These are phyloP conservation scores for Myotis brandtii DNA, from an alignment of 2,113 vertebrate species.

Conservation along the genomic window DNA sequence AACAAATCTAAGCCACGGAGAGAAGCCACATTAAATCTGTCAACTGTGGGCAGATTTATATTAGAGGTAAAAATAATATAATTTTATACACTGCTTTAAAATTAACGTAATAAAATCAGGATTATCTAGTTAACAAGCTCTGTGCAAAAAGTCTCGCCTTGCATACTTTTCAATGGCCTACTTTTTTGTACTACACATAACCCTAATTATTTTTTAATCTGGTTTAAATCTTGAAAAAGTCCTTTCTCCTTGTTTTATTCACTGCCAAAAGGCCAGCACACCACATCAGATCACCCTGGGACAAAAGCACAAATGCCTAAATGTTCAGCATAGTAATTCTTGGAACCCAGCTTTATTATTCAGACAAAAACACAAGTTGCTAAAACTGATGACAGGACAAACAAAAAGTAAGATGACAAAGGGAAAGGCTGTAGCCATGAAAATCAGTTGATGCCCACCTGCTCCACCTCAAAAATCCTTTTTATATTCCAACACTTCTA, in stretches of 20 bases:
- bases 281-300: slow-evolving; percentile 14
- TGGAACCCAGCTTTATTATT: slow-evolving; percentile 72
- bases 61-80: neutral
- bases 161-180: slow-evolving; percentile 21
- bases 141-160: slow-evolving; percentile 17
- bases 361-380: slow-evolving; percentile 55
- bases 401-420: slow-evolving; percentile 73
- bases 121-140: slow-evolving; percentile 34
- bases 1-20: slow-evolving; percentile 40
- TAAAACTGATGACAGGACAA: slow-evolving; percentile 76
- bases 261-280: slow-evolving; percentile 51
- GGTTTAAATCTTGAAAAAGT: slow-evolving; percentile 62
- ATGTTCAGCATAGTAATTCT: slow-evolving; percentile 55
- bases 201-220: slow-evolving; percentile 53
- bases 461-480: slow-evolving; percentile 19
- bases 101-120: slow-evolving; percentile 9
- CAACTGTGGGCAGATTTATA: neutral
- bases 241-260: slow-evolving; percentile 57
- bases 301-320: slow-evolving; percentile 50
- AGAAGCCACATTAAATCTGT: slow-evolving; percentile 45
- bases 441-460: slow-evolving; percentile 70
- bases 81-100: slow-evolving; percentile 31
- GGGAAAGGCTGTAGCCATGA: slow-evolving; percentile 79
- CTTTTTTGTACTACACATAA: neutral
- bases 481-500: slow-evolving; percentile 42